These are phyloP conservation scores for Punctoribates punctum DNA, from an alignment of 2,888 invertebrate species.

Conservation along the genomic window DNA sequence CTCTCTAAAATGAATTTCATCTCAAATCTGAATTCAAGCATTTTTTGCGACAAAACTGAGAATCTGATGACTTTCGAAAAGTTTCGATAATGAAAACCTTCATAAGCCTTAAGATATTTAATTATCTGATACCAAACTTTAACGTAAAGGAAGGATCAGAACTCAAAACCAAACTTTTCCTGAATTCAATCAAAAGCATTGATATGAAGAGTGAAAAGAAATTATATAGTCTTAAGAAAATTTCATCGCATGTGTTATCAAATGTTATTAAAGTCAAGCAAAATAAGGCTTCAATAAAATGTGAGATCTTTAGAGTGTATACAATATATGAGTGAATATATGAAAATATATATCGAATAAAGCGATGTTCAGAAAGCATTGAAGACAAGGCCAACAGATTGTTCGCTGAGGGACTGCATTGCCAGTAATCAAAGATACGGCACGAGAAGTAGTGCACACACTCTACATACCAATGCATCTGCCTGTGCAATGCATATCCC, in stretches of 20 bases:
- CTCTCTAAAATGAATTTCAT: neutral
- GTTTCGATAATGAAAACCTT: constrained; percentile 29
- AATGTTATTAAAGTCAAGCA: neutral
- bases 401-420: constrained; percentile 4
- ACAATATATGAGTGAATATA: constrained; percentile 14
- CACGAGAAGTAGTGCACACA: neutral
- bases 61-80: constrained; percentile 28
- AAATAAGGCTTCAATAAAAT: constrained; percentile 1
- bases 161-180: neutral
- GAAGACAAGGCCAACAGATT: constrained; percentile 31
- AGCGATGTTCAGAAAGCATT: neutral
- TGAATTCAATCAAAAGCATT: constrained; percentile 24
- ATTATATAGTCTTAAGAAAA: constrained; percentile 15
- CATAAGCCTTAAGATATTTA: constrained; percentile 26
- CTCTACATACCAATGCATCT: constrained; percentile 11
- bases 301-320: constrained; percentile 8
- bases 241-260: neutral
- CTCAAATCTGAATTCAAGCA: neutral
- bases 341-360: neutral
- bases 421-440: neutral
- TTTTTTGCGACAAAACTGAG: neutral
- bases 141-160: constrained; percentile 31
- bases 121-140: neutral
- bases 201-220: neutral
- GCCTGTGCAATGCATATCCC: constrained; percentile 4